These are phyloP conservation scores for Apis cerana DNA, from an alignment of 1,140 invertebrate species.

Conservation along the genomic window DNA sequence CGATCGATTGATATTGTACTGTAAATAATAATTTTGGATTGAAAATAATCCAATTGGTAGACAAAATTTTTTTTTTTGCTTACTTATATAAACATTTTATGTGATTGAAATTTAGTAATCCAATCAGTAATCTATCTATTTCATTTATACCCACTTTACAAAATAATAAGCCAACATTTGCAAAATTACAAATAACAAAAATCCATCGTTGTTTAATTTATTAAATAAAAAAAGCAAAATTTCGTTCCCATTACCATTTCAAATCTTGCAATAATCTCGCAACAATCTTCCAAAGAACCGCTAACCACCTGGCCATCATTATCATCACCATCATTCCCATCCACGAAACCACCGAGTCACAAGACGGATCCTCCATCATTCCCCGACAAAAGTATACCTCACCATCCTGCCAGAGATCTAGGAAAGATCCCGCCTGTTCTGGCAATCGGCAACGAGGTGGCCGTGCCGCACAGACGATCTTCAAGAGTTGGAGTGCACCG, in stretches of 20 bases:
- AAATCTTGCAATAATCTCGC: background rate
- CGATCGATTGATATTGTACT: too few species aligned
- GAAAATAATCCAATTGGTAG: too few species aligned
- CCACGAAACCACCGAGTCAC: too few species aligned
- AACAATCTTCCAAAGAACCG: background rate
- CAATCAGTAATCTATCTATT: too few species aligned
- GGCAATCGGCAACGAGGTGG: constrained; percentile 32
- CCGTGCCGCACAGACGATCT: constrained; percentile 33
- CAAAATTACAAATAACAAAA: too few species aligned
- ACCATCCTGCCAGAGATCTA: background rate
- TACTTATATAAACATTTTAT: too few species aligned
- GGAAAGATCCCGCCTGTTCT: background rate
- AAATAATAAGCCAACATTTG: too few species aligned
- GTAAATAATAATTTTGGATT: too few species aligned
- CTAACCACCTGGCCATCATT: background rate
- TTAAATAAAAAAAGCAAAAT: background rate
- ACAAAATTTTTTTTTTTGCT: too few species aligned
- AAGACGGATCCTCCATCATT: background rate
- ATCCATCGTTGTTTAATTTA: too few species aligned
- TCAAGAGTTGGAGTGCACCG: constrained; percentile 19
- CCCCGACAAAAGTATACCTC: background rate
- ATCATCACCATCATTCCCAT: background rate
- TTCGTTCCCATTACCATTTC: background rate
- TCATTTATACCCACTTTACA: too few species aligned
- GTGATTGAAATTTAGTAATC: too few species aligned